These are phyloP conservation scores for Pseudolaguvia tuberculata DNA, from an alignment of 2,113 vertebrate genomes.

Conservation along the genomic window DNA sequence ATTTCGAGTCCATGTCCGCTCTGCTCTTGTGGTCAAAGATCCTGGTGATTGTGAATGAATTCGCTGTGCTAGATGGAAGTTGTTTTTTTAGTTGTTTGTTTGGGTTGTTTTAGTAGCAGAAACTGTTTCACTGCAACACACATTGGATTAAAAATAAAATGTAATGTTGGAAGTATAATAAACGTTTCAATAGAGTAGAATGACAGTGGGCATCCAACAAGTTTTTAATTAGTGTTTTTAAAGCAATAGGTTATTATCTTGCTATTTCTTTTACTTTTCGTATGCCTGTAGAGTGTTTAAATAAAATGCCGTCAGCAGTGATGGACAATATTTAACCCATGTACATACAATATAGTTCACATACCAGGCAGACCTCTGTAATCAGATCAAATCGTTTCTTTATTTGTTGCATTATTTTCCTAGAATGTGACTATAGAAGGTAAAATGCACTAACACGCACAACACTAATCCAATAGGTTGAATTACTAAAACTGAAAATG, in stretches of 20 bases:
- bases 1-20: background rate
- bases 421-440: background rate
- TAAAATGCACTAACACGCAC: background rate
- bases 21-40: conserved; percentile 1
- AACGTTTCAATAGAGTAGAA: background rate
- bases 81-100: background rate
- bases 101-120: background rate
- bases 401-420: background rate
- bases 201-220: background rate
- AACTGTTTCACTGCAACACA: background rate
- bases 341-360: background rate
- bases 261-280: background rate
- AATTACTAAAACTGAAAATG: background rate
- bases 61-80: conserved; percentile 26
- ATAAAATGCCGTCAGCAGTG: background rate
- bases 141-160: background rate
- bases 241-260: background rate
- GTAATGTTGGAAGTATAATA: conserved; percentile 3
- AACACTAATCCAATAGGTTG: background rate
- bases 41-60: conserved; percentile 19
- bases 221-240: background rate
- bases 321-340: background rate
- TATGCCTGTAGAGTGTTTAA: background rate
- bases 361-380: too few species aligned
- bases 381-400: background rate